Evolutionary conservation across 2,888 invertebrate species (phyloP).

Genomic region (Tiliacea aurago): DNA sequence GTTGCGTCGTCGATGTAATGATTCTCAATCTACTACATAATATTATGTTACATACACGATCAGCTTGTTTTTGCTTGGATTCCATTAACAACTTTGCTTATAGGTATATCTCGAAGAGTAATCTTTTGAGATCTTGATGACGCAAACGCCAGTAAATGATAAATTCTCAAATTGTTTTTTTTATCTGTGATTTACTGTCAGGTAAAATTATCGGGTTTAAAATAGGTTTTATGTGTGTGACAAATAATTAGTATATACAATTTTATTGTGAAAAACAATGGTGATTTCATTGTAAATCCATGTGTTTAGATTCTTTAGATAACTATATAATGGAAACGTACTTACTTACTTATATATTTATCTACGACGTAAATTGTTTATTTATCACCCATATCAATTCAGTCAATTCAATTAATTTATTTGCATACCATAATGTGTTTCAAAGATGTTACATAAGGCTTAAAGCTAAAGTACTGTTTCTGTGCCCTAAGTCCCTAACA

Average conservation of each 20-base stretch:
- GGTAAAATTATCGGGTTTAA: not conserved
- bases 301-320: conserved; percentile 16
- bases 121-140: conserved; percentile 28
- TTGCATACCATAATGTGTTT: too few relatives aligned
- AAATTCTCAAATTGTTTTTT: conserved; percentile 1
- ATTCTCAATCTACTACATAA: conserved; percentile 39
- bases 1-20: conserved; percentile 34
- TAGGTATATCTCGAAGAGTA: not conserved
- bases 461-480: too few relatives aligned
- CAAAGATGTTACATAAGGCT: too few relatives aligned
- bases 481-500: too few relatives aligned
- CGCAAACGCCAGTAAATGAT: conserved; percentile 14
- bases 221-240: conserved; percentile 23
- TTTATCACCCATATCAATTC: not conserved
- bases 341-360: conserved; percentile 1
- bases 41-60: conserved; percentile 29
- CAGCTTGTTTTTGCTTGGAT: conserved; percentile 44
- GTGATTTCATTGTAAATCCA: conserved; percentile 20
- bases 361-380: conserved; percentile 8
- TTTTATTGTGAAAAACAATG: conserved; percentile 25
- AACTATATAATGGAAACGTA: too few relatives aligned
- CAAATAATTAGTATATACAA: conserved; percentile 11
- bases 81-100: conserved; percentile 28
- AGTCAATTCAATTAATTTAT: too few relatives aligned
- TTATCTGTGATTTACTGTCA: not conserved